Conservation (phyloP, 2,888 invertebrate genomes). For the Parnassius apollo region DNA sequence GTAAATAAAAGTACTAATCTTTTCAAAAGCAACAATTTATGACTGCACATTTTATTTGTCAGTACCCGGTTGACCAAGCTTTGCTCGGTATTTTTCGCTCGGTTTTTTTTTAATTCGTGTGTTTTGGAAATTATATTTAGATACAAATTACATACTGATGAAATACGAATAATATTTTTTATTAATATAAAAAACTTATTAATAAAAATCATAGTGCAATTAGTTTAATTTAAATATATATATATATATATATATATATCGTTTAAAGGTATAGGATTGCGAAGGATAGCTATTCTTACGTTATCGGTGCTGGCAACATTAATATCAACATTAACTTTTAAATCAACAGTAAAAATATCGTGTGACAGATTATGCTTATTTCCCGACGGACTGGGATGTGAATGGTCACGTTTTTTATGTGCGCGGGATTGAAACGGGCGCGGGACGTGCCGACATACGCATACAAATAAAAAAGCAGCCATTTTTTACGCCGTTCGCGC, state of each 20-base stretch:
- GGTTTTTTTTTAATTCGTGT: too few species aligned
- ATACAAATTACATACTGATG: too few species aligned
- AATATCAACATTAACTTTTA: conserved; percentile 45
- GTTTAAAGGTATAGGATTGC: too few species aligned
- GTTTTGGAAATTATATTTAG: too few species aligned
- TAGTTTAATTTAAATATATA: too few species aligned
- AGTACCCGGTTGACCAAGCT: too few species aligned
- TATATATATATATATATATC: too few species aligned
- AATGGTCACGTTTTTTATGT: conserved; percentile 72
- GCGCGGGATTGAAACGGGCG: conserved; percentile 59
- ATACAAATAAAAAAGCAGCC: conserved; percentile 52
- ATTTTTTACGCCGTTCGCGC: conserved; percentile 45
- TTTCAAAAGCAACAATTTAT: conserved; percentile 40
- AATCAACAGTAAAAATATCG: conserved; percentile 41
- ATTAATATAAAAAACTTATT: too few species aligned
- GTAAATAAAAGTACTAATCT: conserved; percentile 47
- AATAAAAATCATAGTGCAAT: too few species aligned
- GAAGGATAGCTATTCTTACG: conserved; percentile 35
- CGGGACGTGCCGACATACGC: conserved; percentile 57
- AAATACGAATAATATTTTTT: too few species aligned
- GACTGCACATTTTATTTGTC: conserved; percentile 45
- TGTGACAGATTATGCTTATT: conserved; percentile 62
- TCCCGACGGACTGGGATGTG: conserved; percentile 47
- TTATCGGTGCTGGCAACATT: conserved; percentile 38
- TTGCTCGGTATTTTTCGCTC: too few species aligned